phyloP scores from a whole-genome alignment of 2,888 invertebrate species.

The Conomelus anceps region DNA sequence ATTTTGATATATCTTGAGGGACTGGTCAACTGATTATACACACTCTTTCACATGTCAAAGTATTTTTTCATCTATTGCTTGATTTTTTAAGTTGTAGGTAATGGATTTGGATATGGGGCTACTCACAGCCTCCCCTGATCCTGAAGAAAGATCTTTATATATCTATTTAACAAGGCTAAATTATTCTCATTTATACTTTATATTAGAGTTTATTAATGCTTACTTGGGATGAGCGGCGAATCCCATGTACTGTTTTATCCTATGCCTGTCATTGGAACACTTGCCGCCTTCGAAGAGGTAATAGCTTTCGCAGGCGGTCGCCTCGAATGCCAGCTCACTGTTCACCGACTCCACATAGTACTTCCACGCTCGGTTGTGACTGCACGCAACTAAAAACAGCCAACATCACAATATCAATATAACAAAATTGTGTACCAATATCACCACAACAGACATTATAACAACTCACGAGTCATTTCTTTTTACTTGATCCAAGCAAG shows the following conservation, averaged over 20 bases:
- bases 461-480: too few relatives aligned
- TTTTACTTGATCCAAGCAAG: too few relatives aligned
- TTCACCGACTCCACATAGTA: constrained; percentile 65
- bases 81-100: too few relatives aligned
- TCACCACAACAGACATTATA: not conserved
- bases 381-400: constrained; percentile 72
- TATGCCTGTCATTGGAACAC: constrained; percentile 23
- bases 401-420: constrained; percentile 14
- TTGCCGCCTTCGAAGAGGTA: constrained; percentile 26
- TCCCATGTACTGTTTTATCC: constrained; percentile 56
- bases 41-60: too few relatives aligned
- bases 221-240: constrained; percentile 50
- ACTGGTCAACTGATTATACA: too few relatives aligned
- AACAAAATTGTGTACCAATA: not conserved
- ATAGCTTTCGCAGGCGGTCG: constrained; percentile 50
- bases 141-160: too few relatives aligned
- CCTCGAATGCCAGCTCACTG: constrained; percentile 61
- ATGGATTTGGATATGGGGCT: too few relatives aligned
- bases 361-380: constrained; percentile 71
- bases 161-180: too few relatives aligned
- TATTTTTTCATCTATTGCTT: too few relatives aligned
- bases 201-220: too few relatives aligned
- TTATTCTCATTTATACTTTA: not conserved
- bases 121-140: too few relatives aligned
- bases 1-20: too few relatives aligned